A percentile compares a stretch with the other conserved stretches of the same genome.
These are phyloP conservation scores for Drosophila mayaguana DNA, from an alignment of 2,888 invertebrate genomes.

Conservation along the genomic window DNA sequence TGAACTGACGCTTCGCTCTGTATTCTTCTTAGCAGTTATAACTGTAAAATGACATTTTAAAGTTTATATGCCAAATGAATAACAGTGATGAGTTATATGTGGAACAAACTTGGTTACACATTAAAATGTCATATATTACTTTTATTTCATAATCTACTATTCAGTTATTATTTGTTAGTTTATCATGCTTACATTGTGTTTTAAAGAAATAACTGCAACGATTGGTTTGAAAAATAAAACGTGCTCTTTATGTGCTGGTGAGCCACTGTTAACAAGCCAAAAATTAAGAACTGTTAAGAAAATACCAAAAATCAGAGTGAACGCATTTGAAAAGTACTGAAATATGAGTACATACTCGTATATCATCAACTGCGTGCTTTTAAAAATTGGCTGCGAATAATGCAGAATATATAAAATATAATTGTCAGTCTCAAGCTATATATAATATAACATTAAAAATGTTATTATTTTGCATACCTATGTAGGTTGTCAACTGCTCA, in stretches of 20 bases:
- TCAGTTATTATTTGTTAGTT: too few relatives aligned
- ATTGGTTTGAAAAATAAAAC: background rate
- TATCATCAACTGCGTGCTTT: background rate
- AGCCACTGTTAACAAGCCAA: background rate
- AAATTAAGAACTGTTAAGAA: constrained; percentile 2
- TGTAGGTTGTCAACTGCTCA: too few relatives aligned
- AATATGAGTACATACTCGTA: background rate
- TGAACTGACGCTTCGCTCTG: background rate
- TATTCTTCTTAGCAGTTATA: background rate
- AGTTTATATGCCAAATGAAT: background rate
- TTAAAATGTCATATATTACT: background rate
- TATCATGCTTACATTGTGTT: too few relatives aligned
- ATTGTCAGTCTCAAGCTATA: too few relatives aligned
- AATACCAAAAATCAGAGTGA: background rate
- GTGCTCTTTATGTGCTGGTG: too few relatives aligned
- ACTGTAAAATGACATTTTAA: background rate
- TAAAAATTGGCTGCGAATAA: too few relatives aligned
- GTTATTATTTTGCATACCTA: background rate
- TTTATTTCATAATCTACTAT: too few relatives aligned
- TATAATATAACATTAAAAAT: background rate
- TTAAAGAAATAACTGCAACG: too few relatives aligned
- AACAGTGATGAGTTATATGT: background rate
- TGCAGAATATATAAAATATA: too few relatives aligned
- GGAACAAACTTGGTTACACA: background rate
- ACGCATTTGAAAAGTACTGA: background rate